Evolutionary conservation across 2,888 invertebrate species (phyloP), one percentile per base, ranked within the genome.

Genomic region (Dynastes maya): DNA sequence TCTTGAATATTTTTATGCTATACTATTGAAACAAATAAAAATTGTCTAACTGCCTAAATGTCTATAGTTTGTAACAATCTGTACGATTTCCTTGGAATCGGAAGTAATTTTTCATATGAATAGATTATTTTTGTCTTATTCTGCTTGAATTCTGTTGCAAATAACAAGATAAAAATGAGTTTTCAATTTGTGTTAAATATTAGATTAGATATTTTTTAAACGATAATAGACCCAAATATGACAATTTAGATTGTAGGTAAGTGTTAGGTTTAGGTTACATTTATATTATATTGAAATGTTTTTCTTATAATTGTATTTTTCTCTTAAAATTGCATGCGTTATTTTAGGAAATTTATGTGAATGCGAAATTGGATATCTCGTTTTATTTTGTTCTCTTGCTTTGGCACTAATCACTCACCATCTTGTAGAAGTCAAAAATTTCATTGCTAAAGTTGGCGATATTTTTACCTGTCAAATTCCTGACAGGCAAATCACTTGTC

Each of bases 41-140:
- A 61, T 61, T 80, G 82, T 81, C 80, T 80, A 74, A 82, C 81
- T 80, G 82, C 81, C 81, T 82, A 80, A 81, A 80, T 82, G 82
- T 82, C 77, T 80, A 68, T 78, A 75, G 75, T 80, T 76, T 75
- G 55, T 80, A 75, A 67, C 6, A 11, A 16, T 55, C n/a, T n/a
- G 6, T 3, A 29, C 29, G 29, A 27, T 61, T 27, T 29, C 8
- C 72, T 32, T 55, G 1, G 40, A 40, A 16, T 65, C 65, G 32
- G 40, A 22, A 4, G n/a, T 40, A 32, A 16, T 40, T 65, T 5
- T 40, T 65, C 40, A 3, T n/a, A 63, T 11, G 63, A 63, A 63
- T 6, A 27, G 55, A 55, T 55, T 55, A 55, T 61, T 29, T 61
- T 61, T 11, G 61, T 29, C 72, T 45, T 79, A 65, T 79, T 76